These are phyloP conservation scores for Malurus cyaneus DNA, from an alignment of 2,113 vertebrate genomes.

Conservation along the genomic window DNA sequence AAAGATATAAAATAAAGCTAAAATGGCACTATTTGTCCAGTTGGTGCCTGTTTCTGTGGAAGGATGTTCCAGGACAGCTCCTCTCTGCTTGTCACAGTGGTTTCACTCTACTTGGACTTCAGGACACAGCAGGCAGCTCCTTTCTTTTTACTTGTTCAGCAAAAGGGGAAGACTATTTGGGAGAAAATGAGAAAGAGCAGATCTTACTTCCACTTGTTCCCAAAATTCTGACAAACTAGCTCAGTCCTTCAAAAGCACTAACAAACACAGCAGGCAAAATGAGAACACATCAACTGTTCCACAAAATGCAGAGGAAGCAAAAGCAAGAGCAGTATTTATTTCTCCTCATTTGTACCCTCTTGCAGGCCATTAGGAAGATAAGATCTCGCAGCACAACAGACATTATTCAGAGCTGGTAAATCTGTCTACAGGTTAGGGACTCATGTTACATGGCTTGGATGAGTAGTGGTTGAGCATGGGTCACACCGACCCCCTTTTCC, in stretches of 20 bases:
- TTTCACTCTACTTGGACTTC: neutral
- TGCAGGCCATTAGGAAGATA: constrained; percentile 53
- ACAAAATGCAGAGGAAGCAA: constrained; percentile 8
- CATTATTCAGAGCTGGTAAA: constrained; percentile 67
- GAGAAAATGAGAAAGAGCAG: neutral
- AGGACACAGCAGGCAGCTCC: rapidly evolving
- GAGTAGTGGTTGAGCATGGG: constrained; percentile 8
- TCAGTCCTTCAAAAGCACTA: neutral
- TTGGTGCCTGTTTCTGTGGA: neutral
- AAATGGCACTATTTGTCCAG: neutral
- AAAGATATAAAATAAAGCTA: neutral
- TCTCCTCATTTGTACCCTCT: constrained; percentile 32
- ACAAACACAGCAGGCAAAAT: neutral
- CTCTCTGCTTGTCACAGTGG: neutral
- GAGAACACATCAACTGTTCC: neutral
- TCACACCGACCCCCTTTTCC: constrained; percentile 46
- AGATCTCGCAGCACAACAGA: constrained; percentile 53
- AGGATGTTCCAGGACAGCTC: neutral
- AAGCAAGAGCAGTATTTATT: constrained; percentile 39
- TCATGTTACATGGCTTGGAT: constrained; percentile 22
- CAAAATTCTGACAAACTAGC: neutral
- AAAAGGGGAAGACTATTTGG: neutral
- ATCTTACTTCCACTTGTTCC: neutral
- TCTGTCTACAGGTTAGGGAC: constrained; percentile 47
- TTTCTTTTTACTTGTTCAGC: neutral